A percentile compares a stretch with the other conserved stretches of the same genome.
Evolutionary conservation across 2,888 invertebrate genomes (phyloP).

Genomic region (Antheraea assamensis): DNA sequence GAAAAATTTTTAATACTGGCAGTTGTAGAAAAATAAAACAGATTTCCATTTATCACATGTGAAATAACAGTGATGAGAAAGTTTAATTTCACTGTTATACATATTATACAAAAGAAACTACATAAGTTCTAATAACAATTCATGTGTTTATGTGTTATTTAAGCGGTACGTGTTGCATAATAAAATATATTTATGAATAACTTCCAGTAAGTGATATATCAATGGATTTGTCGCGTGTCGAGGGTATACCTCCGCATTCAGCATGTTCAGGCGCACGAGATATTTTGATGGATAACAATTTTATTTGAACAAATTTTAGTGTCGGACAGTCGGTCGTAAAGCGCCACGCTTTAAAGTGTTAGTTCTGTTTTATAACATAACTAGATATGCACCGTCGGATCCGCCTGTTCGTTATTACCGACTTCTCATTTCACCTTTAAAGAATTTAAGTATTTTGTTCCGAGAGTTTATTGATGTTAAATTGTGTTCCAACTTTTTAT

Average conservation of each 20-base stretch:
- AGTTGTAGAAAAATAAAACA: too few relatives aligned
- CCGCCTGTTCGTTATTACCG: constrained; percentile 6
- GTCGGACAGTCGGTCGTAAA: constrained; percentile 59
- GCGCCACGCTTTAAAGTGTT: constrained; percentile 32
- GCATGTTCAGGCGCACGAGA: constrained; percentile 50
- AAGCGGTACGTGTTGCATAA: too few relatives aligned
- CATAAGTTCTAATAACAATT: too few relatives aligned
- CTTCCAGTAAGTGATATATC: constrained; percentile 14
- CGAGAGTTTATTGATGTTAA: not conserved
- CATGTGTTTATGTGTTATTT: too few relatives aligned
- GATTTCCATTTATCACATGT: too few relatives aligned
- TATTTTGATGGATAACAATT: constrained; percentile 73
- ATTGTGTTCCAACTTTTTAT: not conserved
- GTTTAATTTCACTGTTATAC: too few relatives aligned
- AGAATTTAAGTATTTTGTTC: too few relatives aligned
- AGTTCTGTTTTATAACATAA: constrained; percentile 18
- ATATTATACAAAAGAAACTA: too few relatives aligned
- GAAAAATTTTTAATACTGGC: too few relatives aligned
- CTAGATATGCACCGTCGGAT: constrained; percentile 3
- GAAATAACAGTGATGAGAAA: too few relatives aligned
- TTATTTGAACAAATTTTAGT: constrained; percentile 67
- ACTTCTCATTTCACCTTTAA: not conserved
- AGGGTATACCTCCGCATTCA: constrained; percentile 54
- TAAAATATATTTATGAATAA: too few relatives aligned
- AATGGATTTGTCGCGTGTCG: constrained; percentile 24